These are phyloP conservation scores for Morone saxatilis DNA, from an alignment of 2,113 vertebrate genomes.

Conservation along the genomic window DNA sequence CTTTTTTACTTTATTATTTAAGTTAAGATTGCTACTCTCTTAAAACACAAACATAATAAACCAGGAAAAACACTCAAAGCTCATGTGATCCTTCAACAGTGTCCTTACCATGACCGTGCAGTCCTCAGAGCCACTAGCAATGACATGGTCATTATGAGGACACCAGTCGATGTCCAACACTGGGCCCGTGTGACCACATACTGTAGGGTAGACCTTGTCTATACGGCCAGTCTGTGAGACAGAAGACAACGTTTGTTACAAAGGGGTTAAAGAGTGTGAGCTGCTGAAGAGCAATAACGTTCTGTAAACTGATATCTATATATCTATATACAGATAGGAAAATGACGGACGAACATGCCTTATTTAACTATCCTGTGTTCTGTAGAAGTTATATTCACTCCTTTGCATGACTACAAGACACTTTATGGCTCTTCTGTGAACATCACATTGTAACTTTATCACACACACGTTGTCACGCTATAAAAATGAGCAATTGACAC, in stretches of 20 bases:
- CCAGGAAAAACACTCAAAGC: background rate
- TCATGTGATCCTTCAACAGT: background rate
- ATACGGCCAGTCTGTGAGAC: constrained; percentile 77
- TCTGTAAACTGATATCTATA: background rate
- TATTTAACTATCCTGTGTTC: background rate
- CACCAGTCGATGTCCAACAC: constrained; percentile 99
- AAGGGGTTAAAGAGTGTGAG: constrained; percentile 5
- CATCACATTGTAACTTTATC: background rate
- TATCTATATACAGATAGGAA: constrained; percentile 21
- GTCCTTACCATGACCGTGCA: constrained; percentile 93
- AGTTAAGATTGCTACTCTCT: background rate
- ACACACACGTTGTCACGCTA: background rate
- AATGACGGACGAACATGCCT: background rate
- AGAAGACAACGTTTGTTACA: constrained; percentile 19
- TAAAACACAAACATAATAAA: background rate
- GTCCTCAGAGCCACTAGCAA: constrained; percentile 97
- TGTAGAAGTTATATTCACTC: background rate
- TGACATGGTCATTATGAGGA: constrained; percentile 95
- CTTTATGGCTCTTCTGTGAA: background rate
- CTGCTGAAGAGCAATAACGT: background rate
- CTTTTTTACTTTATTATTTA: background rate
- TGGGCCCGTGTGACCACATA: constrained; percentile 96
- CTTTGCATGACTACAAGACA: background rate
- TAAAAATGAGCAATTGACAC: background rate
- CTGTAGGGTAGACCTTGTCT: constrained; percentile 92